These are phyloP conservation scores for Drosophila niveifrons DNA, from an alignment of 2,888 invertebrate genomes.

Conservation along the genomic window DNA sequence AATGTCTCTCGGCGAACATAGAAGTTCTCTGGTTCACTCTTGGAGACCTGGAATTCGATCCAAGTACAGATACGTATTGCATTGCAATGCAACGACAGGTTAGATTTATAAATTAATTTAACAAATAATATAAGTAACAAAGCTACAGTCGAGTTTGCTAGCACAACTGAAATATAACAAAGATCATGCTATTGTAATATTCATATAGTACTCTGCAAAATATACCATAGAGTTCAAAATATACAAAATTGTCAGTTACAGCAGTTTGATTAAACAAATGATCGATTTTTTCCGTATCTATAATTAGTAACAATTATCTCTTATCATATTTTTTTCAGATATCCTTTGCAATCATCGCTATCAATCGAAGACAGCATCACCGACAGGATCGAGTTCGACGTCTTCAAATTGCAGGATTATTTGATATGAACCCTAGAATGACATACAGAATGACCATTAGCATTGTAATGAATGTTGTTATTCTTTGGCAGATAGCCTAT, in stretches of 20 bases:
- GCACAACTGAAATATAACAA: too few species aligned
- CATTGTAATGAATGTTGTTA: conserved; percentile 42
- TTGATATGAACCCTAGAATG: conserved; percentile 43
- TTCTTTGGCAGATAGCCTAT: conserved; percentile 65
- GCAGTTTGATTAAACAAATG: too few species aligned
- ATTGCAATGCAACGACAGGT: conserved; percentile 49
- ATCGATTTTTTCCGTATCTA: too few species aligned
- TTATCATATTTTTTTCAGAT: too few species aligned
- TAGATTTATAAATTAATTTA: background rate
- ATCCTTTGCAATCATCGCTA: conserved; percentile 57
- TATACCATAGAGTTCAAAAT: too few species aligned
- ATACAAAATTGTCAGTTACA: too few species aligned
- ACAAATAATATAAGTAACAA: background rate
- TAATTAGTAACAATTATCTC: background rate
- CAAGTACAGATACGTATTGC: background rate
- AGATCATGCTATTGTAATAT: too few species aligned
- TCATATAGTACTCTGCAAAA: too few species aligned
- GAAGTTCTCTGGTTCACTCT: conserved; percentile 31
- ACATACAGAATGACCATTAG: conserved; percentile 33
- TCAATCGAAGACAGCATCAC: conserved; percentile 45
- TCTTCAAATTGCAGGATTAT: conserved; percentile 57
- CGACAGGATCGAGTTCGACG: conserved; percentile 33
- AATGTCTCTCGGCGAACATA: conserved; percentile 9
- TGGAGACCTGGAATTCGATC: background rate
- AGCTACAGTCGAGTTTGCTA: too few species aligned